Conservation (phyloP, 2,113 vertebrate species). For the Apeltes quadracus region DNA sequence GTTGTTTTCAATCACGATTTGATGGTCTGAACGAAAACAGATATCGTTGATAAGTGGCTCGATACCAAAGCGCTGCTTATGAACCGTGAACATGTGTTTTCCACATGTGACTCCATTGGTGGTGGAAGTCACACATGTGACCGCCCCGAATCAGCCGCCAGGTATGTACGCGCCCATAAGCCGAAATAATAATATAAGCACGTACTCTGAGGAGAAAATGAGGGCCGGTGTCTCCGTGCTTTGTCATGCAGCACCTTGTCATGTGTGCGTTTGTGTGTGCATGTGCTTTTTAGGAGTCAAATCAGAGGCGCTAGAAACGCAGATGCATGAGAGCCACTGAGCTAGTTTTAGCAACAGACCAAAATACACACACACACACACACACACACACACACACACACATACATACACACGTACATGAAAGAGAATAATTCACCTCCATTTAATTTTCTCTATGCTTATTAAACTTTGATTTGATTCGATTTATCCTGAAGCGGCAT, state of each 20-base stretch:
- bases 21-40: not conserved
- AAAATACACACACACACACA: constrained; percentile 46
- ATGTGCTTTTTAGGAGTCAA: constrained; percentile 23
- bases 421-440: constrained; percentile 76
- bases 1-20: constrained; percentile 2
- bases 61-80: not conserved
- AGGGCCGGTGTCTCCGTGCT: constrained; percentile 39
- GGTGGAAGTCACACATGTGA: constrained; percentile 34
- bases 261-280: constrained; percentile 10
- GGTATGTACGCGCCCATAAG: constrained; percentile 1
- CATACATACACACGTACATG: constrained; percentile 58
- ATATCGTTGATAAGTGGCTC: constrained; percentile 17
- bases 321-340: constrained; percentile 36
- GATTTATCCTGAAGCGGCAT: constrained; percentile 68
- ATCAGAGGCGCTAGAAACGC: constrained; percentile 33
- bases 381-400: constrained; percentile 40
- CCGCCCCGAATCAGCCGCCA: constrained; percentile 26
- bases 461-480: constrained; percentile 78
- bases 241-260: constrained; percentile 32
- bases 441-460: constrained; percentile 16
- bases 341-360: constrained; percentile 21
- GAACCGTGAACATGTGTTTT: constrained; percentile 14
- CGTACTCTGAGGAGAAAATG: not conserved
- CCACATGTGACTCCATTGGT: not conserved
- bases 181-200: not conserved